Evolutionary conservation across 2,888 invertebrate genomes (phyloP).

Genomic region (Sphecodes monilicornis): DNA sequence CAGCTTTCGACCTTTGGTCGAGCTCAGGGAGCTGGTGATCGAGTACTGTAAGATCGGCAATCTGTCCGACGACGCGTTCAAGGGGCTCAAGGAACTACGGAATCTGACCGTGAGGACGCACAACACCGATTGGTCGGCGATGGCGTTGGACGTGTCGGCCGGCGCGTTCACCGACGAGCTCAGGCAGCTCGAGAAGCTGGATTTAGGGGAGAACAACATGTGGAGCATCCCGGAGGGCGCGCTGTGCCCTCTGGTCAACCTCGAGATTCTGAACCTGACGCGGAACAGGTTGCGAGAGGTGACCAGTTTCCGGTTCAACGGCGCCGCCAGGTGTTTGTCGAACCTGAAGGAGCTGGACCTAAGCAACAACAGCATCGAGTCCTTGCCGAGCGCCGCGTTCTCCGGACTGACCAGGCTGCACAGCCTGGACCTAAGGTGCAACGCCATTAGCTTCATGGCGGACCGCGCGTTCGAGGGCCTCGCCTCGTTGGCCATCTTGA

Average conservation of each 20-base stretch:
- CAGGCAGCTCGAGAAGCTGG: conserved; percentile 89
- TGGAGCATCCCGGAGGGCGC: conserved; percentile 91
- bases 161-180: conserved; percentile 91
- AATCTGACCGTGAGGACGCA: conserved; percentile 93
- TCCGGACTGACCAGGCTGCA: conserved; percentile 90
- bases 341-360: conserved; percentile 90
- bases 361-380: conserved; percentile 92
- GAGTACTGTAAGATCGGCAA: conserved; percentile 94
- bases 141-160: conserved; percentile 91
- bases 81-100: conserved; percentile 91
- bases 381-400: conserved; percentile 89
- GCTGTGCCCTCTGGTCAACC: conserved; percentile 90
- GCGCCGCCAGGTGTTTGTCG: conserved; percentile 89
- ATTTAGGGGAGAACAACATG: conserved; percentile 93
- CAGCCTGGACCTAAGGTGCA: conserved; percentile 91
- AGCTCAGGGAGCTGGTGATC: conserved; percentile 91
- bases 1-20: conserved; percentile 91
- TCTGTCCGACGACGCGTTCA: conserved; percentile 92
- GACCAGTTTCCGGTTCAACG: conserved; percentile 89
- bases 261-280: conserved; percentile 92
- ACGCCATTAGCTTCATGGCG: conserved; percentile 90
- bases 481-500: conserved; percentile 89
- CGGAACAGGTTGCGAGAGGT: conserved; percentile 92
- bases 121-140: conserved; percentile 93
- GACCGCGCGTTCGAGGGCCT: conserved; percentile 92